Percentiles rank a stretch among this genome's conserved stretches.
These are phyloP conservation scores for Bicyclus anynana DNA, from an alignment of 1,140 invertebrate genomes.

Conservation along the genomic window DNA sequence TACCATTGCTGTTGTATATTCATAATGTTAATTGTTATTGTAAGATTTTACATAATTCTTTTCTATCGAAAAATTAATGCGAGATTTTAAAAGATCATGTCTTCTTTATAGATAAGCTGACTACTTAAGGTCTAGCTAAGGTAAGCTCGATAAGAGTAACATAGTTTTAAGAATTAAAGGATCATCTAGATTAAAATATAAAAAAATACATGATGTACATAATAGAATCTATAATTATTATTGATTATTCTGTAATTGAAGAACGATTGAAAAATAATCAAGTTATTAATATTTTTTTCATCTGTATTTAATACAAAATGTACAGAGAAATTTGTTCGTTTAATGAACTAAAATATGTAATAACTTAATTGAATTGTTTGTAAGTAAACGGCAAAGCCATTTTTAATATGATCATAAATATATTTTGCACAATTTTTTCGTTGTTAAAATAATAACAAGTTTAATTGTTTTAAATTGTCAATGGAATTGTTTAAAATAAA, in stretches of 20 bases:
- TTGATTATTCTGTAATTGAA: constrained; percentile 11
- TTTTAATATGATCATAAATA: constrained; percentile 27
- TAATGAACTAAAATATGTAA: constrained; percentile 22
- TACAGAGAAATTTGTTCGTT: constrained; percentile 36
- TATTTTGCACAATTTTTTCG: constrained; percentile 34
- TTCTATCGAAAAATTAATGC: neutral
- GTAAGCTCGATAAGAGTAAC: constrained; percentile 12
- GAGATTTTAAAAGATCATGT: neutral
- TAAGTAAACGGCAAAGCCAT: constrained; percentile 34
- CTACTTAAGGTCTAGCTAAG: constrained; percentile 15
- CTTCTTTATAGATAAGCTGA: constrained; percentile 3
- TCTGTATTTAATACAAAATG: constrained; percentile 46
- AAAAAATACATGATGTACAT: constrained; percentile 20
- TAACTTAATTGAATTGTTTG: neutral
- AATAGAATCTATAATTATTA: constrained; percentile 23
- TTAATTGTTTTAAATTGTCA: neutral
- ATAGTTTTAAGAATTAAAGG: constrained; percentile 22
- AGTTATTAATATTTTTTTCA: constrained; percentile 22
- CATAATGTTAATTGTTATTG: neutral
- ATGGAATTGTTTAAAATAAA: constrained; percentile 25
- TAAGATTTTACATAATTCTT: neutral
- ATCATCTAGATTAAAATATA: constrained; percentile 16
- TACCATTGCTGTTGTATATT: neutral
- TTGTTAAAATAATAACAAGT: neutral
- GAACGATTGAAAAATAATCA: constrained; percentile 17